Evolutionary conservation across 2,797 vertebrate species (phyloP).

Genomic region (Zenarchopterus dispar): DNA sequence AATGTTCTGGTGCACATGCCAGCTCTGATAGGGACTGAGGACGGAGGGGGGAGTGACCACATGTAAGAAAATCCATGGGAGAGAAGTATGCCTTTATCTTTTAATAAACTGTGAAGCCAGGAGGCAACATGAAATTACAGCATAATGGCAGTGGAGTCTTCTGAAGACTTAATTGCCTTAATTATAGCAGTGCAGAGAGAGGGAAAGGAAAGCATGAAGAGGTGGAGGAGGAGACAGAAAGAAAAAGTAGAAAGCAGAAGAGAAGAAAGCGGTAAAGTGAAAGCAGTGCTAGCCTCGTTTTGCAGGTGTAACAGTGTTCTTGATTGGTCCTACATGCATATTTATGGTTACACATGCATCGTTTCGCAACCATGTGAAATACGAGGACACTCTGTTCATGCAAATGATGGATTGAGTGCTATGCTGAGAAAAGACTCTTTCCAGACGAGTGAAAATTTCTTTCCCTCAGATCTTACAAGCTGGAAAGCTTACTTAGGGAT

Average conservation of each 20-base stretch:
- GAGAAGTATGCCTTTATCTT: conserved; percentile 86
- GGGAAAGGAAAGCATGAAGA: conserved; percentile 38
- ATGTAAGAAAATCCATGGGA: conserved; percentile 80
- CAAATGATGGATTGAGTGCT: conserved; percentile 24
- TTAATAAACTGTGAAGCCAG: conserved; percentile 85
- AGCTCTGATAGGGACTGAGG: conserved; percentile 38
- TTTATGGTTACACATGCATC: neutral
- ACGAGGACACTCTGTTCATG: neutral
- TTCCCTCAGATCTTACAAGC: conserved; percentile 67
- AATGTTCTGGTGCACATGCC: conserved; percentile 53
- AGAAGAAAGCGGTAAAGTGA: conserved; percentile 32
- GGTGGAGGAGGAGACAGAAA: conserved; percentile 21
- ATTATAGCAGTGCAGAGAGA: conserved; percentile 80
- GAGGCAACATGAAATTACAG: conserved; percentile 86
- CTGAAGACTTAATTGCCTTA: conserved; percentile 87
- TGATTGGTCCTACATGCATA: neutral
- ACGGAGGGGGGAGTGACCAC: conserved; percentile 66
- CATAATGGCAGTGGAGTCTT: conserved; percentile 82
- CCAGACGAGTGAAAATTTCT: conserved; percentile 52
- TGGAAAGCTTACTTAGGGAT: conserved; percentile 60
- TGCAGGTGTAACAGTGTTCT: conserved; percentile 61
- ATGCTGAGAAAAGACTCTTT: conserved; percentile 39
- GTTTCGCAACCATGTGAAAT: neutral
- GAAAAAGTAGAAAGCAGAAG: conserved; percentile 30
- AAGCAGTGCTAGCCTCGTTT: conserved; percentile 16